phyloP scores from a whole-genome alignment of 2,888 invertebrate genomes.

The Tinea pellionella region DNA sequence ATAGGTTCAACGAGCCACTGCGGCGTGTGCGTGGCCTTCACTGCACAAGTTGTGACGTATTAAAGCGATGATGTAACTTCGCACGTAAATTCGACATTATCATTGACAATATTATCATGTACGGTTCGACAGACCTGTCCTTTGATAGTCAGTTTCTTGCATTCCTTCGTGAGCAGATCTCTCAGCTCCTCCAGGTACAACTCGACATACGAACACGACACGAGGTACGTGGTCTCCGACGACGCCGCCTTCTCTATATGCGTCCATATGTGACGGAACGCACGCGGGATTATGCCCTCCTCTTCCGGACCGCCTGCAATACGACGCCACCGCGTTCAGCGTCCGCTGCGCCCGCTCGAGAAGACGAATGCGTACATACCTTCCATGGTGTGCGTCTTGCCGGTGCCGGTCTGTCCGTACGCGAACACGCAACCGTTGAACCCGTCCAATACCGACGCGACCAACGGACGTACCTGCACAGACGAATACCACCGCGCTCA shows the following conservation, averaged over 20 bases:
- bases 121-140: conserved; percentile 49
- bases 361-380: conserved; percentile 66
- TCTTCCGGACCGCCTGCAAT: conserved; percentile 45
- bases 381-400: conserved; percentile 83
- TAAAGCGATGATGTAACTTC: too few relatives aligned
- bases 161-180: conserved; percentile 77
- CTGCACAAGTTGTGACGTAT: too few relatives aligned
- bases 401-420: conserved; percentile 99
- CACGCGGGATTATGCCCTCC: conserved; percentile 92
- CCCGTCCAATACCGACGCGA: conserved; percentile 95
- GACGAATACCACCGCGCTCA: too few relatives aligned
- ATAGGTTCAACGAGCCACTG: too few relatives aligned
- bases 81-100: too few relatives aligned
- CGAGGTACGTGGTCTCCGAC: conserved; percentile 93
- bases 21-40: too few relatives aligned
- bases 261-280: conserved; percentile 97
- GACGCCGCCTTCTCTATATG: conserved; percentile 88
- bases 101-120: too few relatives aligned
- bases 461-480: conserved; percentile 81
- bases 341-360: conserved; percentile 38
- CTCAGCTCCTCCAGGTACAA: conserved; percentile 94
- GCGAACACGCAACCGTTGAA: conserved; percentile 99
- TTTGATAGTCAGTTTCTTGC: conserved; percentile 77
- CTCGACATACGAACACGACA: conserved; percentile 96
- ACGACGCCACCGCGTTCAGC: conserved; percentile 75